Base-by-base conservation (phyloP, 2,888 invertebrate genomes). In the Cancer borealis region DNA sequence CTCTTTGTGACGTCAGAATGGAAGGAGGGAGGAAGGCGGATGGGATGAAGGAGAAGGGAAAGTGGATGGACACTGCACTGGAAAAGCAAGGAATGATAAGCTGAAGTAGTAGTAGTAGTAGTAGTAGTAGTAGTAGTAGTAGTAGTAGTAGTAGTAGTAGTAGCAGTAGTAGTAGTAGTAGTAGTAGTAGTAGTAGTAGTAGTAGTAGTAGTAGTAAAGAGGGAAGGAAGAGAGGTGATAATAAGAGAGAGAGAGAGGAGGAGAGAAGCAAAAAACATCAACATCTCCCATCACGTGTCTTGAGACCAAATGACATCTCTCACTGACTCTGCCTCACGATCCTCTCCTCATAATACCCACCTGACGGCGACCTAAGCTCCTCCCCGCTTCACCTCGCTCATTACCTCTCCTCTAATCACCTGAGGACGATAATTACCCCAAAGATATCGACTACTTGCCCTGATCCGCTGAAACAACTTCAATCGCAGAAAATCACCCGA, bases 181-280 rank as follows among this genome's bases (percentile, higher is more conserved):
- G 39, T 39, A 39, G 39, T 39, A 0, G 39, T 39, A 39, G 39
- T 39, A 39, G 39, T 39, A 39, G 39, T 39, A 39, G 39, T 39
- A 39, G 39, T 39, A 39, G 2, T 39, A 39, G 39, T 39, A 39
- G 39, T 39, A 39, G 39, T 39, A 39, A 39, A 39, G 39, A 39
- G 39, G 39, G 90, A 47, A 54, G 17, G 90, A 49, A 54, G n/a
- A 54, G 8, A 54, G n/a, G 90, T 26, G 90, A 90, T 47, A 90
- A 54, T 30, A 66, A 91, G 91, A 91, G 66, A 91, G 47, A 73
- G 92, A 79, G 92, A 79, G 73, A 92, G 92, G 79, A 21, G 45
- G 92, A 92, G 79, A 79, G 92, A 92, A n/a, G 14, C 8, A 45
- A 3, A 14, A 8, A 30, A 39, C 0, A 8, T 21, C 39, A 4